Evolutionary conservation across 2,888 invertebrate genomes (phyloP), one percentile per base, ranked within the genome.

Genomic region (Sarcophaga carnaria): DNA sequence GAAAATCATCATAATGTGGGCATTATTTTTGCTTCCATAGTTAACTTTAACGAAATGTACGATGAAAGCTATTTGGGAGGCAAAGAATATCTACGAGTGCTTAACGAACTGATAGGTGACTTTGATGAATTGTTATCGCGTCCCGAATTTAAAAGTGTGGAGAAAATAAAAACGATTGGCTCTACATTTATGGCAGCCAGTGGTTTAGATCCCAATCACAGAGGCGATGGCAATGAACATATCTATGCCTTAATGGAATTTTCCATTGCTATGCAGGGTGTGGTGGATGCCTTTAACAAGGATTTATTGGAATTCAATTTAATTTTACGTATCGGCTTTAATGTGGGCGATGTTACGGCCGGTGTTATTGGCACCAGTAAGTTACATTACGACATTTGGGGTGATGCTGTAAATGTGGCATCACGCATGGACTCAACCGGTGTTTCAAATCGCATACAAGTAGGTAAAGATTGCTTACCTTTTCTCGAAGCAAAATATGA

Each of bases 171-270:
- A 94, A 99, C 99, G 0, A 99, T 99, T 87, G 98, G 98, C 6
- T 97, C 98, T 89, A 98, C 98, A 0, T 99, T 98, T 91, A 99
- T 99, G 99, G 99, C 98, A 1, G 99, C 99, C 0, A 97, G 98
- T 85, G 99, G 99, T 0, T 94, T 99, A 82, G 98, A 99, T 93
- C 97, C 98, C 0, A 95, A 95, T 84, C 94, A 96, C 90, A 95
- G 98, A 4, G 95, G 95, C 27, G 94, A 95, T 67, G 96, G 96
- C 88, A 94, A 95, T 27, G 95, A 96, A 2, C 94, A 97, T 91
- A 96, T 96, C 49, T 97, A 98, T 92, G 96, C 97, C 37, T 94
- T 99, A 63, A 96, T 99, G 95, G 98, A 99, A 90, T 99, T 99
- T 92, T 97, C 98, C 1, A 93, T 97, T n/a, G 97, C 97, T 87